Conservation (phyloP, 1,140 invertebrate genomes). For the Rhagoletis zephyria region DNA sequence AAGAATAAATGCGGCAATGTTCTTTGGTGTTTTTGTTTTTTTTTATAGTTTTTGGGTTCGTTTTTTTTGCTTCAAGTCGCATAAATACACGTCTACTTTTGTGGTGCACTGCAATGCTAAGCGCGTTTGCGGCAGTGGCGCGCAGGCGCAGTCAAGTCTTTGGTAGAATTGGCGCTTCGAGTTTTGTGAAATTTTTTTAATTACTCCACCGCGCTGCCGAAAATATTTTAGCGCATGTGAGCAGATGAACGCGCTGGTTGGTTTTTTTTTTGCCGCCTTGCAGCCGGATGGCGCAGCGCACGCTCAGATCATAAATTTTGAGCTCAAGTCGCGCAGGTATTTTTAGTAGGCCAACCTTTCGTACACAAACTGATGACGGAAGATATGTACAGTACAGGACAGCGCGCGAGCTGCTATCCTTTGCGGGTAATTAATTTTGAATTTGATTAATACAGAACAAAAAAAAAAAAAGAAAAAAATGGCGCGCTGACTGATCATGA, state of each 20-base stretch:
- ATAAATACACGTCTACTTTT: not conserved
- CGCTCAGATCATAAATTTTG: not conserved
- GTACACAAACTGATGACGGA: too few species aligned
- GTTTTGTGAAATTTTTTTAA: slow-evolving; percentile 23
- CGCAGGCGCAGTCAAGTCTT: too few species aligned
- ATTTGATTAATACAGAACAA: slow-evolving; percentile 62
- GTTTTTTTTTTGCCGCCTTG: not conserved
- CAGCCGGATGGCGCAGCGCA: not conserved
- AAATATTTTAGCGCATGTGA: slow-evolving; percentile 31
- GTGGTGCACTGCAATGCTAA: not conserved
- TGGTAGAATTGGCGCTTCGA: slow-evolving; percentile 22
- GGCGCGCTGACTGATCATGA: not conserved
- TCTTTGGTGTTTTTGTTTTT: not conserved
- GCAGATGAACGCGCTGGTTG: not conserved
- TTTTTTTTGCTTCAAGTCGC: not conserved
- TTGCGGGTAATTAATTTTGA: slow-evolving; percentile 61
- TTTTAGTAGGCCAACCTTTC: slow-evolving; percentile 38
- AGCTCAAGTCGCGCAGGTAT: not conserved
- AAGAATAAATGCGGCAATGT: too few species aligned
- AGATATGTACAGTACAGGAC: too few species aligned
- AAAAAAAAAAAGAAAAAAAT: too few species aligned
- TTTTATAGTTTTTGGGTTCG: not conserved
- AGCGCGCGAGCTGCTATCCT: slow-evolving; percentile 4
- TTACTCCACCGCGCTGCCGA: slow-evolving; percentile 23
- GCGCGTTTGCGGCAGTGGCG: not conserved